Percentiles rank a stretch among this genome's conserved stretches.
These are phyloP conservation scores for Echeneis naucrates DNA, from an alignment of 2,797 vertebrate genomes.

Conservation along the genomic window DNA sequence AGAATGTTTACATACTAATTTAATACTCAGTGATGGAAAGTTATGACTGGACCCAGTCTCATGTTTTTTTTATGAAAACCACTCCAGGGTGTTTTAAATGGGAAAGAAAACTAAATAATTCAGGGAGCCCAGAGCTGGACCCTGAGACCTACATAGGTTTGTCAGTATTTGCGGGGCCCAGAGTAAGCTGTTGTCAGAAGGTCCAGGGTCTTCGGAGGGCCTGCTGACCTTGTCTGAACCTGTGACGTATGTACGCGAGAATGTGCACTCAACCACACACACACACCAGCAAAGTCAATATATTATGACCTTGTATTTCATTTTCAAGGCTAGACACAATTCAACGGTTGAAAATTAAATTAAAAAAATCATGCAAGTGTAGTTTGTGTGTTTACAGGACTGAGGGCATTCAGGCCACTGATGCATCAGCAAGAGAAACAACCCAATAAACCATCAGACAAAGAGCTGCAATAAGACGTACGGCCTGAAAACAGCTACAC, in stretches of 20 bases:
- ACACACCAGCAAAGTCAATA: not conserved
- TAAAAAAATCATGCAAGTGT: constrained; percentile 18
- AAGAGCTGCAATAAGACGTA: not conserved
- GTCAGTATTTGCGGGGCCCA: constrained; percentile 29
- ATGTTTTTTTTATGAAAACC: constrained; percentile 27
- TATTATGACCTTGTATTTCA: not conserved
- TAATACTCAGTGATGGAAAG: constrained; percentile 23
- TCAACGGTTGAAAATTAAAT: constrained; percentile 21
- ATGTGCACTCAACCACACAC: not conserved
- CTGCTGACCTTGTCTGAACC: constrained; percentile 17
- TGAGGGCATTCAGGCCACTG: not conserved
- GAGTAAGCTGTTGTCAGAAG: constrained; percentile 25
- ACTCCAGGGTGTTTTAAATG: constrained; percentile 7
- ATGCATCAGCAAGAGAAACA: constrained; percentile 11
- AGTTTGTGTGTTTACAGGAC: not conserved
- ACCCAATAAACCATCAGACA: not conserved
- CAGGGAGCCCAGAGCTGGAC: constrained; percentile 15
- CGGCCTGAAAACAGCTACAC: not conserved
- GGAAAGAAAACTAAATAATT: constrained; percentile 48
- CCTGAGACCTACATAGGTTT: constrained; percentile 26
- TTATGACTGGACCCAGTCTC: constrained; percentile 16
- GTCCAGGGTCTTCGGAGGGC: constrained; percentile 13
- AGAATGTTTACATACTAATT: constrained; percentile 43
- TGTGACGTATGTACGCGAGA: not conserved
- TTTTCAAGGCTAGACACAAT: constrained; percentile 3